Base-by-base conservation (phyloP, 2,113 vertebrate genomes). In the Sigmodon hispidus region DNA sequence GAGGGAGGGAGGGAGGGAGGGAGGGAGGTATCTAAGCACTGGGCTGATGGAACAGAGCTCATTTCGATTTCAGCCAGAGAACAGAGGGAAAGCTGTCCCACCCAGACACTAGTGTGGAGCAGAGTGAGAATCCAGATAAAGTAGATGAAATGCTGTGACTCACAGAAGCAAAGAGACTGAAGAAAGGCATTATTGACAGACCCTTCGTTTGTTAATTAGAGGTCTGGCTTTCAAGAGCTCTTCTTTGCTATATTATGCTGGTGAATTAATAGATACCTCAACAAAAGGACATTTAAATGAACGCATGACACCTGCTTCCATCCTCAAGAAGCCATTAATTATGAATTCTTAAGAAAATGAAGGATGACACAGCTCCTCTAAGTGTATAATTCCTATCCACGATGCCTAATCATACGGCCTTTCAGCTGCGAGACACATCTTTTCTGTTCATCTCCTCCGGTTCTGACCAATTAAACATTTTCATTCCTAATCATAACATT, bases 401-500 rank as follows among this genome's bases (percentile, higher is more conserved):
- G 83, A 48, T 65, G 94, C 93, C 97, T 96, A 91, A 97, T 97
- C 95, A 92, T 7, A 69, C 2, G 79, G 96, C 96, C 96, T 95
- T 91, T 96, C 95, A 97, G 96, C 94, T 89, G 94, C 73, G 92
- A 91, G 95, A 94, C 13, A 65, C 90, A 91, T 77, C 83, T 87
- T 86, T 73, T 59, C 95, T 92, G 90, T 90, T 96, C 96, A 88
- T 96, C 94, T 96, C 79, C 63, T n/a, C 96, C 65, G 76, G 88
- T 96, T 96, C 95, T 95, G 94, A 96, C 96, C 97, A 98, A 97
- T 97, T 97, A 97, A 95, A 97, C 96, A 67, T 89, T 97, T 97
- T 83, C 96, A 96, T 97, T 95, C 96, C 92, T 94, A 97, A 98
- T 96, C 92, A 94, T 86, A 97, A 97, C 95, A 94, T 93, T 96